Evolutionary conservation across 2,888 invertebrate species (phyloP).

Genomic region (Thumatha senex): DNA sequence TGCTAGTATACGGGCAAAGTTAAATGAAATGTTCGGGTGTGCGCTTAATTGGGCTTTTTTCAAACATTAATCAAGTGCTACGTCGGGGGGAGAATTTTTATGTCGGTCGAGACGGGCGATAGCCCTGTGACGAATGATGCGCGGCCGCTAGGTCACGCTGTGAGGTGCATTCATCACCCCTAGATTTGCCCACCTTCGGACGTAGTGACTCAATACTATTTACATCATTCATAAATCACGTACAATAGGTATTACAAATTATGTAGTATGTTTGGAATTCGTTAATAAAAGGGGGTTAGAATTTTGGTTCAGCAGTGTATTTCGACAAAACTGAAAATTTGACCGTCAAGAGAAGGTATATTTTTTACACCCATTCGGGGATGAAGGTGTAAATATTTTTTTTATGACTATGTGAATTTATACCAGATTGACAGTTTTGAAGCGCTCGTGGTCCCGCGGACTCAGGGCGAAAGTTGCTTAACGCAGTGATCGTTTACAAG

Average conservation of each 20-base stretch:
- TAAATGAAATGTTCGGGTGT: constrained; percentile 68
- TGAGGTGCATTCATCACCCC: constrained; percentile 63
- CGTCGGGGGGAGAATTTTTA: constrained; percentile 75
- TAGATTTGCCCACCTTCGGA: constrained; percentile 38
- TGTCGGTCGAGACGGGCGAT: constrained; percentile 59
- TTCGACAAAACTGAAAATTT: not conserved
- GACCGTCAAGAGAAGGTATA: not conserved
- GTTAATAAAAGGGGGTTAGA: not conserved
- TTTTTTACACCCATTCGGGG: no score
- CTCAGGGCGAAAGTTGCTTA: no score
- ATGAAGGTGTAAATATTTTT: no score
- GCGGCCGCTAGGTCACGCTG: constrained; percentile 51
- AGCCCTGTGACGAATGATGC: constrained; percentile 67
- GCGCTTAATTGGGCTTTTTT: constrained; percentile 80
- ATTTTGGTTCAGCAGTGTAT: no score
- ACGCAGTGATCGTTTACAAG: no score
- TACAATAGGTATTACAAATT: not conserved
- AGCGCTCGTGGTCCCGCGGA: no score
- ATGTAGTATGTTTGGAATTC: not conserved
- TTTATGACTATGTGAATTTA: no score
- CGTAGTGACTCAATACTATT: constrained; percentile 16
- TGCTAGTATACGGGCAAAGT: constrained; percentile 63
- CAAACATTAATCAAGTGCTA: constrained; percentile 78
- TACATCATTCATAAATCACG: constrained; percentile 1
- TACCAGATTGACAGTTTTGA: no score